Evolutionary conservation across 2,797 vertebrate species (phyloP).

Genomic region (Tenualosa ilisha): DNA sequence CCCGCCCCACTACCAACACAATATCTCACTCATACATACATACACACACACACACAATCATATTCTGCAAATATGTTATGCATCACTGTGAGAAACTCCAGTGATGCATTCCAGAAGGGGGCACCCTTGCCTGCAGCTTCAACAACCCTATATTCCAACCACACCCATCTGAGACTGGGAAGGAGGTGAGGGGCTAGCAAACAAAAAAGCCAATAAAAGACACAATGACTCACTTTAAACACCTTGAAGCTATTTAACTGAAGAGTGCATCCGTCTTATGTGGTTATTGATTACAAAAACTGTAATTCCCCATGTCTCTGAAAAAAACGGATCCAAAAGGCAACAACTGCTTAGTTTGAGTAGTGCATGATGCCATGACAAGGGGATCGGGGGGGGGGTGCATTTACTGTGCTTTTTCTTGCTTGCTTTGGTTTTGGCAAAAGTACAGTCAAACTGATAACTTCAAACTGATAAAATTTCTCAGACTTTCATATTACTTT

Average conservation of each 20-base stretch:
- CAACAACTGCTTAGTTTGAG: neutral
- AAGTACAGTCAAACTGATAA: neutral
- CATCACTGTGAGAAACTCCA: too few species aligned
- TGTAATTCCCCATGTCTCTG: neutral
- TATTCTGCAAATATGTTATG: too few species aligned
- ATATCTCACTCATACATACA: too few species aligned
- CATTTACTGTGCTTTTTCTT: neutral
- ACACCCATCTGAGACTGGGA: neutral
- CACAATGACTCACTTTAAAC: neutral
- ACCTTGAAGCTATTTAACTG: neutral
- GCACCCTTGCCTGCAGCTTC: neutral
- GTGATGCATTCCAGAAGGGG: neutral
- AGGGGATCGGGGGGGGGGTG: neutral
- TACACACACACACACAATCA: too few species aligned
- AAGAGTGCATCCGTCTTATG: neutral
- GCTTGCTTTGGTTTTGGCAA: neutral
- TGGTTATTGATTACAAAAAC: neutral
- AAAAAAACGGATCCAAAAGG: neutral
- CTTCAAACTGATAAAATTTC: neutral
- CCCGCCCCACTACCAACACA: too few species aligned
- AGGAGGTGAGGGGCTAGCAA: neutral
- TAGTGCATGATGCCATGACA: neutral
- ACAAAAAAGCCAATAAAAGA: neutral
- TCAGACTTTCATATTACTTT: conserved; percentile 3
- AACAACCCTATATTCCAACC: neutral